These are phyloP conservation scores for Cataglyphis albicans DNA, from an alignment of 2,888 invertebrate genomes.

Conservation along the genomic window DNA sequence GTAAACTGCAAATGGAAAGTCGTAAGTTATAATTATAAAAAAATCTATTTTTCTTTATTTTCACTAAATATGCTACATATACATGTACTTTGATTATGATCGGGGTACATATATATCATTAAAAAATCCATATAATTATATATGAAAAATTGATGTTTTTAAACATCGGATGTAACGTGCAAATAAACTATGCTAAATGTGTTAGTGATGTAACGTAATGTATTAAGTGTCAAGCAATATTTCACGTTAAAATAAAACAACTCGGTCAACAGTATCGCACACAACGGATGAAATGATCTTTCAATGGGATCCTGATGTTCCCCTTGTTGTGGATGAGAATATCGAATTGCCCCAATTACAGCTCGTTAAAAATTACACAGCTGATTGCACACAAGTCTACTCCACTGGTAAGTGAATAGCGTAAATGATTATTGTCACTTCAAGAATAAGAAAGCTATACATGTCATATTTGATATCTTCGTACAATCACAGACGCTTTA, in stretches of 20 bases:
- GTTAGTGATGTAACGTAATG: background rate
- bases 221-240: background rate
- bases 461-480: background rate
- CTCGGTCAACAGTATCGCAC: slow-evolving; percentile 92
- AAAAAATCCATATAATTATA: background rate
- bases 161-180: background rate
- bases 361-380: slow-evolving; percentile 94
- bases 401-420: slow-evolving; percentile 90
- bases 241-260: background rate
- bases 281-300: slow-evolving; percentile 97
- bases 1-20: slow-evolving; percentile 97
- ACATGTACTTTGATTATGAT: background rate
- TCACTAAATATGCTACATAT: background rate
- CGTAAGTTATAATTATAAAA: slow-evolving; percentile 89
- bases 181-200: background rate
- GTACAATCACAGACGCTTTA: background rate
- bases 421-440: slow-evolving; percentile 6
- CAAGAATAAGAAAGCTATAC: background rate
- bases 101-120: background rate
- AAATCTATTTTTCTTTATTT: background rate
- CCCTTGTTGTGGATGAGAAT: slow-evolving; percentile 95
- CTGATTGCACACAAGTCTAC: slow-evolving; percentile 96
- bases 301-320: slow-evolving; percentile 96
- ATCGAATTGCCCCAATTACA: slow-evolving; percentile 96
- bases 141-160: background rate